These are phyloP conservation scores for Brienomyrus brachyistius DNA, from an alignment of 2,113 vertebrate species.

Conservation along the genomic window DNA sequence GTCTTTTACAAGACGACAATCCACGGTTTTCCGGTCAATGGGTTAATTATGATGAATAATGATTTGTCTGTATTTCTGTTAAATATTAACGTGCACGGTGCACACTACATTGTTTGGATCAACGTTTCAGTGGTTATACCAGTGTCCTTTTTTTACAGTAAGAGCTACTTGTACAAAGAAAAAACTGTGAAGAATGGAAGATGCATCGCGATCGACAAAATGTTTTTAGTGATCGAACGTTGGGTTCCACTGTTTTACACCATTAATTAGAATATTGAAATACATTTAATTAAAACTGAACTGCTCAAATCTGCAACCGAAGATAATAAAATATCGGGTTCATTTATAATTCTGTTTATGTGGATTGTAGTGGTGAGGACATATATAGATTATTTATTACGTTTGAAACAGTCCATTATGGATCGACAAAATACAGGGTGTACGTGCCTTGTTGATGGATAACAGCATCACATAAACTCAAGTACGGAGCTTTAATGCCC, in stretches of 20 bases:
- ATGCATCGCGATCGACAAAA: not conserved
- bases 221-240: not conserved
- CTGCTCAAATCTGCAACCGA: no score
- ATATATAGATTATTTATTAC: not conserved
- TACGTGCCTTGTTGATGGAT: not conserved
- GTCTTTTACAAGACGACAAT: not conserved
- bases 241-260: not conserved
- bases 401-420: not conserved
- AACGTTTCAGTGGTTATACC: not conserved
- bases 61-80: not conserved
- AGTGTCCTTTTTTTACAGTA: not conserved
- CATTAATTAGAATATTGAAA: no score
- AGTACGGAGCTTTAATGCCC: not conserved
- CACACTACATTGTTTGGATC: not conserved
- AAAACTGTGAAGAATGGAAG: not conserved
- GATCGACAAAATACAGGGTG: not conserved
- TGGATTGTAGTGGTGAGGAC: not conserved
- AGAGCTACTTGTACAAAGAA: not conserved
- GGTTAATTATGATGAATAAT: not conserved
- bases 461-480: not conserved
- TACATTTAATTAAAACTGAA: no score
- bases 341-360: not conserved
- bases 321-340: not conserved
- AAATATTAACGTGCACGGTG: not conserved
- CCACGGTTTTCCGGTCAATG: not conserved